A percentile compares a stretch with the other conserved stretches of the same genome.
Evolutionary conservation across 1,140 invertebrate species (phyloP).

Genomic region (Brachionus paranguensis): DNA sequence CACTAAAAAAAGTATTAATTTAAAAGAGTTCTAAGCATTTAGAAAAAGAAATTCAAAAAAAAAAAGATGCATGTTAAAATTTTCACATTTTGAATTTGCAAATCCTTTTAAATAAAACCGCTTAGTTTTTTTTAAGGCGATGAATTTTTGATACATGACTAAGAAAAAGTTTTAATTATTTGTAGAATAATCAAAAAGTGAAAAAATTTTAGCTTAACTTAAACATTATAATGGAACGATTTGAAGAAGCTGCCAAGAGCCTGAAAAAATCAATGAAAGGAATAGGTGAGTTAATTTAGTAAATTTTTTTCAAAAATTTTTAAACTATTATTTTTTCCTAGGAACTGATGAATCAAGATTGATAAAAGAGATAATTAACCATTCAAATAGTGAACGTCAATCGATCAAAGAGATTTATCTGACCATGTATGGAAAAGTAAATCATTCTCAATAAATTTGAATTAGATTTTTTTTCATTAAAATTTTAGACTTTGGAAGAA

Average conservation of each 20-base stretch:
- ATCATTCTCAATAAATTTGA: no score
- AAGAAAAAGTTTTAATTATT: not conserved
- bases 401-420: slow-evolving; percentile 8
- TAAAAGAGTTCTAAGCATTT: no score
- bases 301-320: not conserved
- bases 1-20: not conserved
- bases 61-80: no score
- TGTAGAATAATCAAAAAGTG: not conserved
- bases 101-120: no score
- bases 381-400: slow-evolving; percentile 28
- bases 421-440: slow-evolving; percentile 34
- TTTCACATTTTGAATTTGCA: no score
- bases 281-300: not conserved
- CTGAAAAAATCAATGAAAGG: not conserved
- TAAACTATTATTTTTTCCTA: slow-evolving; percentile 18
- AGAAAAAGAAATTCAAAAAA: no score
- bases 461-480: not conserved
- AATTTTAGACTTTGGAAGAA: slow-evolving; percentile 60
- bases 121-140: not conserved
- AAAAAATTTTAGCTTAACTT: not conserved
- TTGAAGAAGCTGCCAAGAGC: not conserved
- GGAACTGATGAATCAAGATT: slow-evolving; percentile 20
- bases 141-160: not conserved
- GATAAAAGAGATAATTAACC: not conserved
- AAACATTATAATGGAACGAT: not conserved